These are phyloP conservation scores for Pampus argenteus DNA, from an alignment of 2,797 vertebrate genomes.

Conservation along the genomic window DNA sequence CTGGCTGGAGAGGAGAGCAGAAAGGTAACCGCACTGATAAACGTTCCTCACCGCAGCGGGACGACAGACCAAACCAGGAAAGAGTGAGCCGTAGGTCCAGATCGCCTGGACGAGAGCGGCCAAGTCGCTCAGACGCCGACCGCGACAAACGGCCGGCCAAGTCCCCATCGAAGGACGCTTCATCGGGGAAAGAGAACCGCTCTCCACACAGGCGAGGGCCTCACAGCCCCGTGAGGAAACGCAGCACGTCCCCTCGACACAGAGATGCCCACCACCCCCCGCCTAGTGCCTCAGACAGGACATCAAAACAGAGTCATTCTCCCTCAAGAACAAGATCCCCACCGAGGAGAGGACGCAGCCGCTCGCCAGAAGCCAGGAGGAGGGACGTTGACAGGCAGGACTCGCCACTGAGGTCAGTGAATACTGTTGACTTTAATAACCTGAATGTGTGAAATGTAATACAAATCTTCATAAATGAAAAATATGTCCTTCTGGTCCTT, in stretches of 20 bases:
- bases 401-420: slow-evolving; percentile 91
- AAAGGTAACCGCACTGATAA: slow-evolving; percentile 81
- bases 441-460: neutral
- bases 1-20: slow-evolving; percentile 87
- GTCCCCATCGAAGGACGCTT: slow-evolving; percentile 96
- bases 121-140: slow-evolving; percentile 86
- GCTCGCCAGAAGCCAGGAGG: slow-evolving; percentile 90
- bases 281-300: slow-evolving; percentile 82
- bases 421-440: slow-evolving; percentile 51
- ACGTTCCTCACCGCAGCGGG: slow-evolving; percentile 83
- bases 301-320: slow-evolving; percentile 91
- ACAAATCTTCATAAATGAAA: neutral
- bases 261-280: slow-evolving; percentile 88
- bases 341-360: slow-evolving; percentile 88
- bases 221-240: slow-evolving; percentile 88
- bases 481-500: neutral
- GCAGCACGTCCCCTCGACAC: slow-evolving; percentile 90
- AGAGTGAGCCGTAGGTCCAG: slow-evolving; percentile 85
- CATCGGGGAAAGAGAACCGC: slow-evolving; percentile 96
- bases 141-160: slow-evolving; percentile 93
- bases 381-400: slow-evolving; percentile 91
- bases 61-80: slow-evolving; percentile 89
- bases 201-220: slow-evolving; percentile 88
- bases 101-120: slow-evolving; percentile 86
- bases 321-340: slow-evolving; percentile 90